Evolutionary conservation across 2,888 invertebrate genomes (phyloP).

Genomic region (Diarsia mendica): DNA sequence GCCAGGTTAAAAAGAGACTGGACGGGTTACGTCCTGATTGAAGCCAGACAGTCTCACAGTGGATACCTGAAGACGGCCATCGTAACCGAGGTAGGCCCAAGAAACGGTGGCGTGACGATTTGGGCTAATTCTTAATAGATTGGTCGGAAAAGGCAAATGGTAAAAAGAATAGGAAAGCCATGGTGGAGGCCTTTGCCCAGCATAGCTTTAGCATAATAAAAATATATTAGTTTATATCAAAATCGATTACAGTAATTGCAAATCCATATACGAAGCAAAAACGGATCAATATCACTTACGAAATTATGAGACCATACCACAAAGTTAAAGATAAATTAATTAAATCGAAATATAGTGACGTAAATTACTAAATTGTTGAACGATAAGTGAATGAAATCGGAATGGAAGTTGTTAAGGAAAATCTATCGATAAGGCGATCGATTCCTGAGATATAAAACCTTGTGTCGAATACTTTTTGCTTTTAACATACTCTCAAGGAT

Average conservation of each 20-base stretch:
- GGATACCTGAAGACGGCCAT: no score
- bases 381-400: conserved; percentile 49
- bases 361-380: conserved; percentile 47
- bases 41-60: no score
- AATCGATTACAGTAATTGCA: conserved; percentile 18
- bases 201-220: no score
- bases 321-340: conserved; percentile 48
- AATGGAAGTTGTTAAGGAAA: conserved; percentile 58
- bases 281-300: conserved; percentile 15
- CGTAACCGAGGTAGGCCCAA: no score
- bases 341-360: conserved; percentile 48
- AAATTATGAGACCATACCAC: conserved; percentile 13
- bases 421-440: conserved; percentile 47
- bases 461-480: conserved; percentile 56
- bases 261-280: background rate
- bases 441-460: conserved; percentile 51
- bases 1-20: no score
- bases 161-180: no score
- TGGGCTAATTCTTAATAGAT: no score
- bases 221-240: background rate
- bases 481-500: conserved; percentile 60
- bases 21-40: no score
- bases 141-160: no score
- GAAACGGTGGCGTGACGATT: no score
- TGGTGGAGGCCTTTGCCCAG: no score